Conservation (phyloP, 2,797 vertebrate species). For the Megaceryle alcyon region DNA sequence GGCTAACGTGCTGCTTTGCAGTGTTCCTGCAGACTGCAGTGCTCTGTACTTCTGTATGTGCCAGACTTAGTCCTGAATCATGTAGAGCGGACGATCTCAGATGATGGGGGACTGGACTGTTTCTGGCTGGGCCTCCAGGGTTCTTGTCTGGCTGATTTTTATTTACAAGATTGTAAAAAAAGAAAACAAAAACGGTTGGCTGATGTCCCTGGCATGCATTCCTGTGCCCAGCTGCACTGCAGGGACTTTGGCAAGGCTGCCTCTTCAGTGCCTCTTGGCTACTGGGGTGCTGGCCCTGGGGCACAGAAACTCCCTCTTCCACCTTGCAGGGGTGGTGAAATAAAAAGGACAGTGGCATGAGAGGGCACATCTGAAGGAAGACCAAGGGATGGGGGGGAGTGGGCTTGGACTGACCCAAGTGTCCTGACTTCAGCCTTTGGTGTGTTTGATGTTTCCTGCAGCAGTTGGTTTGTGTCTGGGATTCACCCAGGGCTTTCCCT, state of each 20-base stretch:
- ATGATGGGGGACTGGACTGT: background rate
- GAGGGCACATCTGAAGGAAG: background rate
- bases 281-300: background rate
- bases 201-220: background rate
- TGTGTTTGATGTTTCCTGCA: background rate
- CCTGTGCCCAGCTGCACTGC: conserved; percentile 1
- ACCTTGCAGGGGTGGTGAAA: rapidly evolving
- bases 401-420: background rate
- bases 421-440: rapidly evolving
- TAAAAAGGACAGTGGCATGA: background rate
- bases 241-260: background rate
- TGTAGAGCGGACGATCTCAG: background rate
- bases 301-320: background rate
- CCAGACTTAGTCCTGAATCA: background rate
- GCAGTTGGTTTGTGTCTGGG: background rate
- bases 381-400: background rate
- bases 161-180: conserved; percentile 7
- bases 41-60: background rate
- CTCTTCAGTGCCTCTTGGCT: background rate
- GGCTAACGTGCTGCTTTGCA: rapidly evolving
- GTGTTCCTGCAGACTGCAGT: background rate
- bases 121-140: background rate
- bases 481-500: background rate
- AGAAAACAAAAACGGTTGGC: background rate
- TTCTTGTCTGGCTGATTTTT: background rate